A percentile compares a stretch with the other conserved stretches of the same genome.
Evolutionary conservation across 2,113 vertebrate genomes (phyloP).

Genomic region (Parus major): DNA sequence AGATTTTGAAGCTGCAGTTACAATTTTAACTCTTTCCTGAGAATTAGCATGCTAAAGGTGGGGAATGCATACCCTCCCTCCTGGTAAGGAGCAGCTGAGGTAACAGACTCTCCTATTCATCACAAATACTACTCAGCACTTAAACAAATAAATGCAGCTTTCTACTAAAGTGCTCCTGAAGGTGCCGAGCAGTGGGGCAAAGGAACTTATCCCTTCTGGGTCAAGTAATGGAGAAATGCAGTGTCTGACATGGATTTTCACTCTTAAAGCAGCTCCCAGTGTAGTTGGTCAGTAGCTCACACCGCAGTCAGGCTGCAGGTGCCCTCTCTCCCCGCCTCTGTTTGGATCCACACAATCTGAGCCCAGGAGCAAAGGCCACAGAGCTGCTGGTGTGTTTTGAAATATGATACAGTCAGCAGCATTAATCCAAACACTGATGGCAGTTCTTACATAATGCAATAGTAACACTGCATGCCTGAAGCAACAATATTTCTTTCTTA

Average conservation of each 20-base stretch:
- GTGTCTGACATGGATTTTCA: neutral
- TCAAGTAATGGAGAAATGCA: neutral
- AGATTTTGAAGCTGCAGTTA: neutral
- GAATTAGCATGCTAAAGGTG: neutral
- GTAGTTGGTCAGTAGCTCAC: neutral
- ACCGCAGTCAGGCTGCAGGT: neutral
- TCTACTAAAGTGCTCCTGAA: neutral
- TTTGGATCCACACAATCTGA: neutral
- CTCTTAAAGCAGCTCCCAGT: neutral
- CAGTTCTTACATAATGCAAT: neutral
- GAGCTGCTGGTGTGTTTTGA: neutral
- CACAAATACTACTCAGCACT: neutral
- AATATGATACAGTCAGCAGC: neutral
- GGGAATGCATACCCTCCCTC: neutral
- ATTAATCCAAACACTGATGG: neutral
- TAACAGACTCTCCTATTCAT: rapidly evolving
- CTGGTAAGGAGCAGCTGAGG: neutral
- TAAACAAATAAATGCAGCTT: neutral
- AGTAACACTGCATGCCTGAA: neutral
- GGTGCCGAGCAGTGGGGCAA: neutral
- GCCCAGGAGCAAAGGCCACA: neutral
- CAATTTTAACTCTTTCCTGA: neutral
- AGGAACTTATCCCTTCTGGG: neutral
- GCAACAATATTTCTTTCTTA: neutral
- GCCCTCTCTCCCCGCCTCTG: rapidly evolving